A percentile compares a stretch with the other conserved stretches of the same genome.
Evolutionary conservation across 2,888 invertebrate species (phyloP).

Genomic region (Nymphalis polychloros): DNA sequence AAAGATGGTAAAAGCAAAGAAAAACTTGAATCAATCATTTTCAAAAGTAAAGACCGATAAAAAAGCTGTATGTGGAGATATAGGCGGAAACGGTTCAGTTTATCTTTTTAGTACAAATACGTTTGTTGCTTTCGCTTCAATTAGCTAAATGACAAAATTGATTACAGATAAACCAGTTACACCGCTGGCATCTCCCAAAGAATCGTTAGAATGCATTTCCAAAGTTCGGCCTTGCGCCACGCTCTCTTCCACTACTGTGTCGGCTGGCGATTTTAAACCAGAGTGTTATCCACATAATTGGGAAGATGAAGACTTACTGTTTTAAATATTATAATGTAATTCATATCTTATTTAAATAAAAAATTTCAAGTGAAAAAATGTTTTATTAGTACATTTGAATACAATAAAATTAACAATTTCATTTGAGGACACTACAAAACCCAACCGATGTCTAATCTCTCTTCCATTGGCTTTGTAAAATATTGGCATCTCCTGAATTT

Average conservation of each 20-base stretch:
- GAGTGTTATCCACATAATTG: constrained; percentile 65
- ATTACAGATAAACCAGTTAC: constrained; percentile 23
- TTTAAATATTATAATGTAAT: constrained; percentile 47
- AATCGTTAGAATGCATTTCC: constrained; percentile 51
- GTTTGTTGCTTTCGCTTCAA: not conserved
- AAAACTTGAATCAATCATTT: constrained; percentile 53
- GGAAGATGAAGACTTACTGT: constrained; percentile 74
- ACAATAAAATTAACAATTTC: no score
- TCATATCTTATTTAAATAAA: not conserved
- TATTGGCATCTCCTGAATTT: constrained; percentile 72
- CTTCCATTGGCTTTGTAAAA: constrained; percentile 75
- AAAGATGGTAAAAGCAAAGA: constrained; percentile 77
- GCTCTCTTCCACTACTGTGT: constrained; percentile 51
- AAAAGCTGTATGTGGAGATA: constrained; percentile 38
- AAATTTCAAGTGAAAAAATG: not conserved
- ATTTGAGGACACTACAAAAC: constrained; percentile 55
- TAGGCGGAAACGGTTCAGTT: constrained; percentile 32
- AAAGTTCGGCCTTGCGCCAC: constrained; percentile 46
- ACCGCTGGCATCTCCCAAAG: constrained; percentile 41
- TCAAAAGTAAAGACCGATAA: constrained; percentile 41
- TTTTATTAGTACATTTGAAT: not conserved
- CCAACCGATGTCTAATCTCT: constrained; percentile 73
- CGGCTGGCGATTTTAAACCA: constrained; percentile 58
- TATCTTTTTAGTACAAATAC: not conserved
- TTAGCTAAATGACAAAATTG: not conserved